phyloP scores from a whole-genome alignment of 2,113 vertebrate species.

The Cardinalis cardinalis region DNA sequence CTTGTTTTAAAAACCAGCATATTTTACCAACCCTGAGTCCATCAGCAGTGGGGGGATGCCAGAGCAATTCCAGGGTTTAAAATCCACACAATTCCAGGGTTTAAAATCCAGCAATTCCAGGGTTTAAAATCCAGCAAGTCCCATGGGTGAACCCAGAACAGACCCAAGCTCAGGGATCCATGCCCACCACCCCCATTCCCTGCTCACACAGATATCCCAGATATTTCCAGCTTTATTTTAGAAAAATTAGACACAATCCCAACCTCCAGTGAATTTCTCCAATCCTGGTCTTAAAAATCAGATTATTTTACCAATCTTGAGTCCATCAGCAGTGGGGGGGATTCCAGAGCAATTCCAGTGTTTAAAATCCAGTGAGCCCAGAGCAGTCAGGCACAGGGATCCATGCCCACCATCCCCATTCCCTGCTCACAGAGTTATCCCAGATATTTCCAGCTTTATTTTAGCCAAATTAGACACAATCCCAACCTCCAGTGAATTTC shows the following conservation, averaged over 20 bases:
- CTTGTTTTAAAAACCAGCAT: neutral
- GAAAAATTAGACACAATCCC: neutral
- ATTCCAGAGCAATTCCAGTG: neutral
- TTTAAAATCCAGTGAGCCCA: neutral
- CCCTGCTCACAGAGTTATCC: neutral
- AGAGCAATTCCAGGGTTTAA: no score
- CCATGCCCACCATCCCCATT: neutral
- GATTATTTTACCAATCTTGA: neutral
- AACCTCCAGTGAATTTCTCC: neutral
- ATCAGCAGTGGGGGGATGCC: neutral
- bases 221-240: neutral
- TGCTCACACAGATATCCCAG: neutral
- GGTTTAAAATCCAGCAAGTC: no score
- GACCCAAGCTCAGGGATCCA: rapidly evolving
- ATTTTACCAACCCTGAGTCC: neutral
- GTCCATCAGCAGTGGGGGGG: neutral
- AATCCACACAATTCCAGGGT: no score
- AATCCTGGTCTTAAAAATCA: neutral
- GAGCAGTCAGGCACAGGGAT: rapidly evolving
- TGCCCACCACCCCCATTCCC: neutral
- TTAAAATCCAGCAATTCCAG: no score
- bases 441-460: neutral
- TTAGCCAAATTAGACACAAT: neutral
- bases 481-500: neutral
- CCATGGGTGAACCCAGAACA: no score